Evolutionary conservation across 2,113 vertebrate genomes (phyloP), one percentile per base, ranked within the genome.

Genomic region (Actenoides lindsayi): DNA sequence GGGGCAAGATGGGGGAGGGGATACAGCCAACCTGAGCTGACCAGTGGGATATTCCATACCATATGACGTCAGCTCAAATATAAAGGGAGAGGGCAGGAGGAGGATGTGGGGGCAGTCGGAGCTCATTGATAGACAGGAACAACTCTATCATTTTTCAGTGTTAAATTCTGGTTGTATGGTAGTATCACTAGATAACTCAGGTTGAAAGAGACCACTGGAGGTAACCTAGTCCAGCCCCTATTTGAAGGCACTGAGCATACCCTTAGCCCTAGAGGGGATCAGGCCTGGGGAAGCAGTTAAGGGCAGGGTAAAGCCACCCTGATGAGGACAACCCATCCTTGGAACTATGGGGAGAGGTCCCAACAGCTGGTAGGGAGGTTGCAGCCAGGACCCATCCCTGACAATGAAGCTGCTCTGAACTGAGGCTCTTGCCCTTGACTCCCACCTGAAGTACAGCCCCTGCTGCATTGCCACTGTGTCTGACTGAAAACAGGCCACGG

Each of bases 241-340:
- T 23, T 3, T 0, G 0, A 39, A 41, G 10, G 3, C 1, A 1
- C n/a, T 84, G 78, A 78, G 51, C 33, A 31, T 30, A 78, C 2
- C 15, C 30, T 50, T 44, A 74, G 30, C 33, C 15, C 51, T 42
- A 4, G 1, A 53, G 30, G 18, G 27, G 11, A 13, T 19, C 51
- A 48, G 48, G 15, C 20, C 21, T 31, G 33, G 46, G 16, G 11
- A 39, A 67, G 9, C 1, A 5, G 15, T 31, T 60, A 17, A 56
- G 39, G 21, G 13, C 39, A 83, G 21, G 6, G 14, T 42, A 93
- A 56, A 83, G 33, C 25, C 24, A 12, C 13, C 20, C 5, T 1
- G 0, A 56, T 57, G 44, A 75, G 53, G 23, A 20, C 59, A 93
- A 25, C 21, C 33, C 0, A 0, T 13, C 16, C 6, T 64, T 24